Evolutionary conservation across 2,113 vertebrate species (phyloP).

Genomic region (Rhizomys pruinosus): DNA sequence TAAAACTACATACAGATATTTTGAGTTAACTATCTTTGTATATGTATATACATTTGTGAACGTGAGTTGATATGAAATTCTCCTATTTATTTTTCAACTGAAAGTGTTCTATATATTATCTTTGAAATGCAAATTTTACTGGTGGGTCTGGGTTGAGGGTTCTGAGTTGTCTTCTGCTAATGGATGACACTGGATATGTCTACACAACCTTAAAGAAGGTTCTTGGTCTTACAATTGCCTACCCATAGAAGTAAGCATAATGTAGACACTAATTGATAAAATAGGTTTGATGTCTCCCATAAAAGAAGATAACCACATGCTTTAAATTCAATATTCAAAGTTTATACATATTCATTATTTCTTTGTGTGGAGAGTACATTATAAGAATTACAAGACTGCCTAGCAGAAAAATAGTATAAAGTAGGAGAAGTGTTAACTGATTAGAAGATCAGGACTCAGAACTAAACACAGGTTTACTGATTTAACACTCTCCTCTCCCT

Average conservation of each 20-base stretch:
- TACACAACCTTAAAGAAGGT: constrained; percentile 12
- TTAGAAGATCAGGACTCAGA: constrained; percentile 56
- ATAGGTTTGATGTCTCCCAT: not conserved
- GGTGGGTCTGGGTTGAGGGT: not conserved
- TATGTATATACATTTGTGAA: not conserved
- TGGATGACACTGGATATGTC: not conserved
- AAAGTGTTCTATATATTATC: not conserved
- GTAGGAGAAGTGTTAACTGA: not conserved
- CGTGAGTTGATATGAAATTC: not conserved
- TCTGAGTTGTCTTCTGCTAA: not conserved
- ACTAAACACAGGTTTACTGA: constrained; percentile 1
- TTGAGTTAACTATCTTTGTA: not conserved
- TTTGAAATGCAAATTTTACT: constrained; percentile 30
- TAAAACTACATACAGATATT: constrained; percentile 9
- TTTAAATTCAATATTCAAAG: constrained; percentile 62
- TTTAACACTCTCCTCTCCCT: not conserved
- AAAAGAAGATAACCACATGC: constrained; percentile 15
- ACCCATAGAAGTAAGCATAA: not conserved
- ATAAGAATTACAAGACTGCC: constrained; percentile 9
- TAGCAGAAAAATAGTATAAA: constrained; percentile 57
- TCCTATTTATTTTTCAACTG: not conserved
- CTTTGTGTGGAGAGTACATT: constrained; percentile 3
- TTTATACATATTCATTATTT: constrained; percentile 36
- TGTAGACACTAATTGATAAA: constrained; percentile 41
- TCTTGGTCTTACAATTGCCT: not conserved